These are phyloP conservation scores for Sebastes variabilis DNA, from an alignment of 2,797 vertebrate species.

Conservation along the genomic window DNA sequence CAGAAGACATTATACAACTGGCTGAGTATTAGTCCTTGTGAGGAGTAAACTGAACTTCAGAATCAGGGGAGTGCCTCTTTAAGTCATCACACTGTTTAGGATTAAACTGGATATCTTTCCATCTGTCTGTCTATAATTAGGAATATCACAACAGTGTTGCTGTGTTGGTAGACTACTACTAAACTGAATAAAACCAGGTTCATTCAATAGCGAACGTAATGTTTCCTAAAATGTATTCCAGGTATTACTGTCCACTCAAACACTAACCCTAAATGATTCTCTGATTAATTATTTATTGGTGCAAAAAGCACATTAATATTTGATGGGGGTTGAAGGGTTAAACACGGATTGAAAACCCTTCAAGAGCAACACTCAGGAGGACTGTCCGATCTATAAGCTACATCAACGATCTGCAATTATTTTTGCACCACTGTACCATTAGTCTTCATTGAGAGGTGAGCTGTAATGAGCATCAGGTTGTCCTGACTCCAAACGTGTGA, in stretches of 20 bases:
- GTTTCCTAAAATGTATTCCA: neutral
- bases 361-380: slow-evolving; percentile 25
- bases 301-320: slow-evolving; percentile 28
- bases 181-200: neutral
- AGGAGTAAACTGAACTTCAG: neutral
- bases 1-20: neutral
- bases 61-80: neutral
- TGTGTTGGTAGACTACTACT: neutral
- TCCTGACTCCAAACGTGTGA: neutral
- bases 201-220: neutral
- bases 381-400: slow-evolving; percentile 14
- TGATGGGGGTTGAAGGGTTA: slow-evolving; percentile 26
- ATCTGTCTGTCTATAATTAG: neutral
- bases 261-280: neutral
- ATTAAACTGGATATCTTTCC: neutral
- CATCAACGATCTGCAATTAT: slow-evolving; percentile 23
- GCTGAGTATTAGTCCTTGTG: neutral
- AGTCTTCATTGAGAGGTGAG: slow-evolving; percentile 35
- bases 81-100: neutral
- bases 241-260: neutral
- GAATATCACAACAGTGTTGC: neutral
- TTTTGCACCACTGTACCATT: slow-evolving; percentile 18
- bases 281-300: neutral
- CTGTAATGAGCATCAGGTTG: slow-evolving; percentile 30
- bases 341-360: slow-evolving; percentile 35